These are phyloP conservation scores for Strix aluco DNA, from an alignment of 2,113 vertebrate species.

Conservation along the genomic window DNA sequence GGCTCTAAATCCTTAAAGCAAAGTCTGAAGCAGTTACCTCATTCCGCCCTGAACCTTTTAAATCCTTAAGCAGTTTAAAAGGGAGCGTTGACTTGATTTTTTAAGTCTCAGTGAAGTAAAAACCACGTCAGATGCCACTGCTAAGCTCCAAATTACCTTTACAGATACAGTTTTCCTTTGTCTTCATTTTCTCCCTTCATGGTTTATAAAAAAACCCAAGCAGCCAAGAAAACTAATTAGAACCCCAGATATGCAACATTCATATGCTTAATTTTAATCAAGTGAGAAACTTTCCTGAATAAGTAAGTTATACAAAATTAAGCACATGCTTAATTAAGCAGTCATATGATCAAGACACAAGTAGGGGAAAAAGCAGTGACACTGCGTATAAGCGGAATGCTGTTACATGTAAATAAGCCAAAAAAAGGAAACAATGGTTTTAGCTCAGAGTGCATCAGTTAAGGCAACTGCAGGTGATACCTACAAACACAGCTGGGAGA, in stretches of 20 bases:
- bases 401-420: conserved; percentile 1
- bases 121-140: background rate
- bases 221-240: conserved; percentile 54
- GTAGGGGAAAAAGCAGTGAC: conserved; percentile 7
- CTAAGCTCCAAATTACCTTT: background rate
- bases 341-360: conserved; percentile 29
- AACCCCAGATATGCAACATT: conserved; percentile 56
- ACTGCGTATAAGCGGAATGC: background rate
- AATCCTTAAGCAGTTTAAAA: conserved; percentile 41
- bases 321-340: conserved; percentile 57
- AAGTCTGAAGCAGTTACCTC: background rate
- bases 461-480: background rate
- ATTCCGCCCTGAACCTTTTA: background rate
- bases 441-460: background rate
- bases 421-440: background rate
- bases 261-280: conserved; percentile 70
- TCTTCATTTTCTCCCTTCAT: background rate
- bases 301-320: conserved; percentile 61
- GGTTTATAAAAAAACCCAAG: background rate
- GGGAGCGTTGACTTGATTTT: background rate
- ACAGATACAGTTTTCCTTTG: background rate
- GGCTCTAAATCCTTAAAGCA: conserved; percentile 36
- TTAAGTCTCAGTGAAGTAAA: conserved; percentile 9
- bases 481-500: background rate
- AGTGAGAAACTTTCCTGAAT: conserved; percentile 61